phyloP scores from a whole-genome alignment of 2,113 vertebrate species.

The Dissostichus mawsoni region DNA sequence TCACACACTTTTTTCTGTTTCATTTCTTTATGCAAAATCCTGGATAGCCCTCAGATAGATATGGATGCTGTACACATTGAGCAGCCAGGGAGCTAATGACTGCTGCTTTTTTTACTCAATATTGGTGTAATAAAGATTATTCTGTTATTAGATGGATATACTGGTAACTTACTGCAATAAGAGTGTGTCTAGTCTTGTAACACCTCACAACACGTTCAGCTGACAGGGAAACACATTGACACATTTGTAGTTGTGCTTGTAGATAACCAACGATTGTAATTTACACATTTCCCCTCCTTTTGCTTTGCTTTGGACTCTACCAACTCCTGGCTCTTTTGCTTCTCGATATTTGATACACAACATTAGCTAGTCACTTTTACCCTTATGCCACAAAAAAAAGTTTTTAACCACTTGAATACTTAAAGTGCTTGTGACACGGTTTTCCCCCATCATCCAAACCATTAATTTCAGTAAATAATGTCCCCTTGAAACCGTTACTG shows the following conservation, averaged over 20 bases:
- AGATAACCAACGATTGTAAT: background rate
- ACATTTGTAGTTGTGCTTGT: background rate
- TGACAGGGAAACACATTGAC: background rate
- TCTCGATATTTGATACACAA: background rate
- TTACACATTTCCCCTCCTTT: background rate
- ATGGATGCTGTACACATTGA: conserved; percentile 15
- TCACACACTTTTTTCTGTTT: conserved; percentile 47
- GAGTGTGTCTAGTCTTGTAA: background rate
- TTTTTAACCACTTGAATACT: no score
- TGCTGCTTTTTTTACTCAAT: conserved; percentile 6
- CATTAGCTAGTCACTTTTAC: background rate
- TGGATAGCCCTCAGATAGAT: conserved; percentile 39
- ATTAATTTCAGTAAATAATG: no score
- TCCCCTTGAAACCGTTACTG: no score
- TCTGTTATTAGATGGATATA: background rate
- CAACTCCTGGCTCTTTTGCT: background rate
- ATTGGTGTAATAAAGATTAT: background rate
- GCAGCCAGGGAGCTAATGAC: conserved; percentile 44
- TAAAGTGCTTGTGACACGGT: no score
- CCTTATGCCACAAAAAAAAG: no score
- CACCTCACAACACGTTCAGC: background rate
- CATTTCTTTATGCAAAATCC: conserved; percentile 25
- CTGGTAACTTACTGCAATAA: background rate
- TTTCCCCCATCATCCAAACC: no score
- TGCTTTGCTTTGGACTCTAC: background rate